Evolutionary conservation across 1,140 invertebrate genomes (phyloP).

Genomic region (Calliphora vicina): DNA sequence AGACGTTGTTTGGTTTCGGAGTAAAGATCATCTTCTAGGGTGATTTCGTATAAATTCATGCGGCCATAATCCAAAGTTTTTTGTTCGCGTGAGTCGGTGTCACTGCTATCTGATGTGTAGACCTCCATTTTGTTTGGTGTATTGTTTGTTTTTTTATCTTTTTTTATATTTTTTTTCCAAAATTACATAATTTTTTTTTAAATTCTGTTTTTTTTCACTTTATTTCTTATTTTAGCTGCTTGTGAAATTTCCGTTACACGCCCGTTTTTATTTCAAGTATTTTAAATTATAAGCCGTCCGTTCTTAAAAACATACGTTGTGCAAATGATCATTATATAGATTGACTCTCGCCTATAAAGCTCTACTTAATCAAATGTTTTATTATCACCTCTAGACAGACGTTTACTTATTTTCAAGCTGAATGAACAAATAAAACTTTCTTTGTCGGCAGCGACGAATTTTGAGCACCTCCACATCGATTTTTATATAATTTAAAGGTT

Average conservation of each 20-base stretch:
- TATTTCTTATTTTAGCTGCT: background rate
- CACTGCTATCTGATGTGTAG: conserved; percentile 83
- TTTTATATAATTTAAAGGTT: background rate
- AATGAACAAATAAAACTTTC: background rate
- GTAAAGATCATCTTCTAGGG: conserved; percentile 65
- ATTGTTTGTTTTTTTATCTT: background rate
- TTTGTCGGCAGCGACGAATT: background rate
- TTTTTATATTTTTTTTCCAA: background rate
- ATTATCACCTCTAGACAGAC: background rate
- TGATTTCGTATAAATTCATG: conserved; percentile 69
- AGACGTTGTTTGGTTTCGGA: conserved; percentile 66
- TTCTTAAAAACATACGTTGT: background rate
- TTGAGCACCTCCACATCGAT: background rate
- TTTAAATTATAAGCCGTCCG: background rate
- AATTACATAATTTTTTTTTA: background rate
- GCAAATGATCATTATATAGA: background rate
- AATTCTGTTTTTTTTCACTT: background rate
- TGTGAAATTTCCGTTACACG: no score
- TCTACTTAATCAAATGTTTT: background rate
- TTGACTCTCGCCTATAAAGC: background rate
- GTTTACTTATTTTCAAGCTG: background rate
- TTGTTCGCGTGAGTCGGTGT: conserved; percentile 72
- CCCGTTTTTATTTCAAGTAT: background rate
- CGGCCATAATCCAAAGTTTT: conserved; percentile 77
- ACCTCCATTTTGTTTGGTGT: conserved; percentile 68